These are phyloP conservation scores for Psittacula derbiana DNA, from an alignment of 2,797 vertebrate species.

Conservation along the genomic window DNA sequence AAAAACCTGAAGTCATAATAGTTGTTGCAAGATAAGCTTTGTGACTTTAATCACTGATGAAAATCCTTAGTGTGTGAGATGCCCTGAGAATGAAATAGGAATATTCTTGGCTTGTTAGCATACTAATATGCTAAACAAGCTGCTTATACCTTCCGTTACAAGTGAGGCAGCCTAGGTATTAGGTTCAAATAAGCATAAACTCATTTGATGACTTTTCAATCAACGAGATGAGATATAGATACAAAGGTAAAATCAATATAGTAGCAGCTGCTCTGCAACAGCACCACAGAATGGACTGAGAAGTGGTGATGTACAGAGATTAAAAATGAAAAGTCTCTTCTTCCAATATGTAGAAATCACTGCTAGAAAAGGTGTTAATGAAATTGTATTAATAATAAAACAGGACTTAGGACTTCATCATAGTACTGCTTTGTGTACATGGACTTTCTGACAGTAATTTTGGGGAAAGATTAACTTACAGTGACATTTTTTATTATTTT, in stretches of 20 bases:
- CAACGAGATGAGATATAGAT: background rate
- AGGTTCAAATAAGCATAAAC: background rate
- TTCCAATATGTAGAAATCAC: background rate
- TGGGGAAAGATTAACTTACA: slow-evolving; percentile 8
- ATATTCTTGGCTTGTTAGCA: background rate
- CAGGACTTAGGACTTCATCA: background rate
- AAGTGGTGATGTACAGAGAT: background rate
- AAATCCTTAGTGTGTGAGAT: background rate
- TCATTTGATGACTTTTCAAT: background rate
- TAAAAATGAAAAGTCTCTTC: background rate
- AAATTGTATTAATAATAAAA: slow-evolving; percentile 41
- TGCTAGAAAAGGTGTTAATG: slow-evolving; percentile 18
- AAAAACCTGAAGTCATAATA: background rate
- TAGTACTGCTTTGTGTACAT: slow-evolving; percentile 2
- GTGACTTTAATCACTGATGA: background rate
- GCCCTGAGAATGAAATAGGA: background rate
- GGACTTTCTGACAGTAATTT: slow-evolving; percentile 25
- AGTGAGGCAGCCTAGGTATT: background rate
- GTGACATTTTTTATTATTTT: background rate
- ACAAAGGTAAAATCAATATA: background rate
- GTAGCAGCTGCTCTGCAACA: background rate
- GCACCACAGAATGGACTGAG: background rate
- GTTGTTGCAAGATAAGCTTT: background rate
- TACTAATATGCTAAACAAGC: background rate
- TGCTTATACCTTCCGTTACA: background rate